Conservation (phyloP, 2,113 vertebrate genomes). For the Hirundichthys speculiger region DNA sequence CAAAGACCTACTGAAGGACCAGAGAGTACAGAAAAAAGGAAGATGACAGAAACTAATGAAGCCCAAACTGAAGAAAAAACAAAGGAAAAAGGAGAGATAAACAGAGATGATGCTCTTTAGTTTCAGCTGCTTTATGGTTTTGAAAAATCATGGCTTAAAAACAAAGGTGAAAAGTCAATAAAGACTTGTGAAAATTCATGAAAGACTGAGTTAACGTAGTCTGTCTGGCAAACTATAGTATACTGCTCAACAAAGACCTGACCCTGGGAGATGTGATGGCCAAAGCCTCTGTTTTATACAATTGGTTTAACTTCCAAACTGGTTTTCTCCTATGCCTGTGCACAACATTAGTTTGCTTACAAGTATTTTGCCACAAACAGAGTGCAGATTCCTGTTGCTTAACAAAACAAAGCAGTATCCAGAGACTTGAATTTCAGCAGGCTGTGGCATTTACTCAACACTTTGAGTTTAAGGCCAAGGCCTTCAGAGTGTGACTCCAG, state of each 20-base stretch:
- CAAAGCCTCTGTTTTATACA: constrained; percentile 59
- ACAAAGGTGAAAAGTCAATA: constrained; percentile 69
- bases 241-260: constrained; percentile 61
- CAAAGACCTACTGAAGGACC: constrained; percentile 46
- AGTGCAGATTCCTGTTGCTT: constrained; percentile 41
- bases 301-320: constrained; percentile 66
- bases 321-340: constrained; percentile 34
- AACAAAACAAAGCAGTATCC: constrained; percentile 32
- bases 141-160: constrained; percentile 51
- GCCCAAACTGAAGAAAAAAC: constrained; percentile 25
- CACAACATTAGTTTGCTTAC: constrained; percentile 60
- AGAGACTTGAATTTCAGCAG: constrained; percentile 46
- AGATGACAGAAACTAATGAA: constrained; percentile 22
- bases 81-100: constrained; percentile 14
- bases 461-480: constrained; percentile 13
- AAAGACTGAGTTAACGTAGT: constrained; percentile 67
- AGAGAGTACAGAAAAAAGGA: constrained; percentile 25
- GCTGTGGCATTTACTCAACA: constrained; percentile 11
- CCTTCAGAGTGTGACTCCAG: constrained; percentile 40
- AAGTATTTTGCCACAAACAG: constrained; percentile 67
- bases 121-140: constrained; percentile 57
- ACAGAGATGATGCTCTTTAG: constrained; percentile 37
- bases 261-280: constrained; percentile 49
- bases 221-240: constrained; percentile 62
- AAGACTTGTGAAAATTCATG: constrained; percentile 61